Conservation (phyloP, 2,113 vertebrate species). For the Thunnus maccoyii region DNA sequence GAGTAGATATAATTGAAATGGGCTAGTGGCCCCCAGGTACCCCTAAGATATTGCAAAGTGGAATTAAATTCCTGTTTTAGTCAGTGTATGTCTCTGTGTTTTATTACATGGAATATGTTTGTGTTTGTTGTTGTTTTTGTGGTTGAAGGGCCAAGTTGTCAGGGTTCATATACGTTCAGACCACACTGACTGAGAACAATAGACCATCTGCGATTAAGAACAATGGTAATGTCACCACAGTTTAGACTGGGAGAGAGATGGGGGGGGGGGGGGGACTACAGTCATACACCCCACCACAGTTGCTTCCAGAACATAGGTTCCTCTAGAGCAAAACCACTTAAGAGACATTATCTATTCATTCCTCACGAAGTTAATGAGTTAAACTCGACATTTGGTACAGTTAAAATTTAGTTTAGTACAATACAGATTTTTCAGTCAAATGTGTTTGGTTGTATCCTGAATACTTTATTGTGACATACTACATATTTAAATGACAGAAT, state of each 20-base stretch:
- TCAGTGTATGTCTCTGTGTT: background rate
- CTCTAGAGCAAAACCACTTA: too few relatives aligned
- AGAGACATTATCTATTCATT: too few relatives aligned
- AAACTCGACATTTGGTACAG: too few relatives aligned
- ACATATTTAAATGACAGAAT: too few relatives aligned
- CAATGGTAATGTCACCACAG: slow-evolving; percentile 59
- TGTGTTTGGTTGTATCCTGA: too few relatives aligned
- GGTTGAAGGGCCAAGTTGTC: slow-evolving; percentile 14
- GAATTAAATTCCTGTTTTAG: background rate
- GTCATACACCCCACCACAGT: too few relatives aligned
- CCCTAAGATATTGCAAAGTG: background rate
- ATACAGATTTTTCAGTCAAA: too few relatives aligned
- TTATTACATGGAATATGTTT: background rate
- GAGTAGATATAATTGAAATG: too few relatives aligned
- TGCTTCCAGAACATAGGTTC: background rate
- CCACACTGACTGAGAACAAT: slow-evolving; percentile 70
- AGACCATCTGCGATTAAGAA: slow-evolving; percentile 76
- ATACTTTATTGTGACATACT: too few relatives aligned
- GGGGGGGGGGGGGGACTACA: background rate
- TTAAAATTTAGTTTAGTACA: too few relatives aligned
- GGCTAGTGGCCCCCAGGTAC: too few relatives aligned
- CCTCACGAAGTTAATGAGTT: too few relatives aligned
- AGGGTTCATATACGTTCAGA: slow-evolving; percentile 20
- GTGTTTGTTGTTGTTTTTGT: slow-evolving; percentile 13
- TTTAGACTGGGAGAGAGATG: slow-evolving; percentile 6